phyloP scores from a whole-genome alignment of 1,140 invertebrate genomes.

The Drosophila eugracilis region DNA sequence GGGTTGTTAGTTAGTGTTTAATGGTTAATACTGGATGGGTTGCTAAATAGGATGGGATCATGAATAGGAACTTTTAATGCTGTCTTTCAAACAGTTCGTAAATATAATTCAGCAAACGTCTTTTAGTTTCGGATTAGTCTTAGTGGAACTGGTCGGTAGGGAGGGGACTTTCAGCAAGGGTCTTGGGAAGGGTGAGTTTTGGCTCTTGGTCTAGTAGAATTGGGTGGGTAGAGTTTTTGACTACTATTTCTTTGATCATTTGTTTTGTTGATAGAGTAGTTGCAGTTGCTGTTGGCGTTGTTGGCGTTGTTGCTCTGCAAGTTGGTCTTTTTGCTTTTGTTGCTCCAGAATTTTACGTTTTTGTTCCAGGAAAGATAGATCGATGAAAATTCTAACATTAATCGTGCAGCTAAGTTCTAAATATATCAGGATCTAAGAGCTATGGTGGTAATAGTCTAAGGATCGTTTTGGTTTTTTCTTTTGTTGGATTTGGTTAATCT shows the following conservation, averaged over 20 bases:
- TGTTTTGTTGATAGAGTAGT: conserved; percentile 79
- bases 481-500: conserved; percentile 11
- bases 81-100: conserved; percentile 54
- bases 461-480: conserved; percentile 33
- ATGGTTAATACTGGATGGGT: conserved; percentile 41
- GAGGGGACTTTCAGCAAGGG: conserved; percentile 15
- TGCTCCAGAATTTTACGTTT: conserved; percentile 88
- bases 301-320: conserved; percentile 79
- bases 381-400: conserved; percentile 89
- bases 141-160: conserved; percentile 9
- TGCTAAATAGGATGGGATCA: background rate
- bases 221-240: conserved; percentile 27
- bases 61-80: conserved; percentile 63
- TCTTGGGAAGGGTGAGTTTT: conserved; percentile 4
- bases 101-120: conserved; percentile 62
- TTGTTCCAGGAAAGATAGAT: conserved; percentile 92
- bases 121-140: conserved; percentile 58
- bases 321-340: conserved; percentile 85
- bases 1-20: conserved; percentile 25
- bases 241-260: conserved; percentile 56
- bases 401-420: conserved; percentile 84
- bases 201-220: conserved; percentile 36
- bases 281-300: conserved; percentile 79
- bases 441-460: conserved; percentile 43
- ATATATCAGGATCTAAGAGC: conserved; percentile 54